phyloP scores from a whole-genome alignment of 2,113 vertebrate species.

The Zosterops hypoxanthus region DNA sequence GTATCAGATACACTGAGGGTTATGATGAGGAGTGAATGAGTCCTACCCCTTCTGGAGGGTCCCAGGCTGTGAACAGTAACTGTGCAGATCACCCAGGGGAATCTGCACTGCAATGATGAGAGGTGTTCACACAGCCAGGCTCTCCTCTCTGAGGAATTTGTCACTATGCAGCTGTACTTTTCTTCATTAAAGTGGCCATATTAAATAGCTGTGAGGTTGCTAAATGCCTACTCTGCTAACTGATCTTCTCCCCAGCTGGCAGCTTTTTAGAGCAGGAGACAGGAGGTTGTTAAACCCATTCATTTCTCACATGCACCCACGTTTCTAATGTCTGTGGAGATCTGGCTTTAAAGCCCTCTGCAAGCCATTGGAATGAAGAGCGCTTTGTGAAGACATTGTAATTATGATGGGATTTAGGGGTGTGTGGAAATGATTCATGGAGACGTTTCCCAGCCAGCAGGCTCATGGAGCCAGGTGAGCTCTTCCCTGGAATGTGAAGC shows the following conservation, averaged over 20 bases:
- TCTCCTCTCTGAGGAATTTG: neutral
- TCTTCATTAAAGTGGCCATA: neutral
- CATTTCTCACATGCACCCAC: constrained; percentile 6
- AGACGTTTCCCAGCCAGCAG: constrained; percentile 47
- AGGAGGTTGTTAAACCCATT: neutral
- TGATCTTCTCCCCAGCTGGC: neutral
- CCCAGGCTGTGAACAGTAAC: neutral
- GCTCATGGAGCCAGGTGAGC: constrained; percentile 49
- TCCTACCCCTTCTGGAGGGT: neutral
- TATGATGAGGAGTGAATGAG: neutral
- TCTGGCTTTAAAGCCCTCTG: neutral
- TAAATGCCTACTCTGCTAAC: neutral
- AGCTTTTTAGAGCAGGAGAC: neutral
- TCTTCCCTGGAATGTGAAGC: constrained; percentile 59
- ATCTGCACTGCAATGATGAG: neutral
- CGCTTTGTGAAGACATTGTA: neutral
- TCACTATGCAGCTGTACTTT: neutral
- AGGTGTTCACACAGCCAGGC: neutral
- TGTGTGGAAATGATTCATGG: constrained; percentile 9
- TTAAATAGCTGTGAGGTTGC: constrained; percentile 16
- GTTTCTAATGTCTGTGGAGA: neutral
- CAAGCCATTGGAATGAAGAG: neutral
- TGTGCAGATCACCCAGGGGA: neutral
- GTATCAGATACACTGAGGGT: neutral
- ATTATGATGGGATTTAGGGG: constrained; percentile 15